phyloP scores from a whole-genome alignment of 2,888 invertebrate genomes.

The Axea sp. region DNA sequence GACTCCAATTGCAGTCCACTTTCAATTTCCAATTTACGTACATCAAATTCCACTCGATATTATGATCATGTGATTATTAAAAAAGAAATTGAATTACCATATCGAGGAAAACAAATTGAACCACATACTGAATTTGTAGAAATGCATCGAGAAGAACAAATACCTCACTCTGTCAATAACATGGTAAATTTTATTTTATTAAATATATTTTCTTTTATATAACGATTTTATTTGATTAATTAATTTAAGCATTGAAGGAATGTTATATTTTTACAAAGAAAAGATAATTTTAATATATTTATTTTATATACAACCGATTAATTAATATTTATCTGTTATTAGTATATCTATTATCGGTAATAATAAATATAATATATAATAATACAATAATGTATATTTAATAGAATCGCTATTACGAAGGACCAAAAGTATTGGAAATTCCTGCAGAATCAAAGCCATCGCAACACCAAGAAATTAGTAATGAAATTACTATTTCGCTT shows the following conservation, averaged over 20 bases:
- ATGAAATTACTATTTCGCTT: slow-evolving; percentile 73
- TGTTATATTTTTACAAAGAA: too few species aligned
- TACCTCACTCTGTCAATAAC: slow-evolving; percentile 28
- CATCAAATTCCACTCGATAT: slow-evolving; percentile 41
- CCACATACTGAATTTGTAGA: slow-evolving; percentile 57
- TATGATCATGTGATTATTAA: slow-evolving; percentile 26
- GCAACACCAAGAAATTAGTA: slow-evolving; percentile 68
- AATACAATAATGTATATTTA: too few species aligned
- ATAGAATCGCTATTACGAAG: slow-evolving; percentile 71
- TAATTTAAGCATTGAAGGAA: too few species aligned
- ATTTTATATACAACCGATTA: too few species aligned
- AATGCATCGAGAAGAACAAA: slow-evolving; percentile 44
- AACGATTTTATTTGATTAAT: neutral
- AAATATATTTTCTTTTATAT: neutral
- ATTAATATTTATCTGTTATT: too few species aligned
- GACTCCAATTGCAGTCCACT: slow-evolving; percentile 77
- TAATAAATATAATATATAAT: too few species aligned
- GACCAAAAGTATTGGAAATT: slow-evolving; percentile 81
- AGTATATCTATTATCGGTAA: too few species aligned
- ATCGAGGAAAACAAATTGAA: slow-evolving; percentile 30
- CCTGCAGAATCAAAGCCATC: slow-evolving; percentile 81
- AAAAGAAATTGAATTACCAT: slow-evolving; percentile 39
- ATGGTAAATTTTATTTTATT: slow-evolving; percentile 26
- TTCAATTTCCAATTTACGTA: slow-evolving; percentile 35
- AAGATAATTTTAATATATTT: too few species aligned